Conservation (phyloP, 2,797 vertebrate genomes). For the Emydoidea blandingii region DNA sequence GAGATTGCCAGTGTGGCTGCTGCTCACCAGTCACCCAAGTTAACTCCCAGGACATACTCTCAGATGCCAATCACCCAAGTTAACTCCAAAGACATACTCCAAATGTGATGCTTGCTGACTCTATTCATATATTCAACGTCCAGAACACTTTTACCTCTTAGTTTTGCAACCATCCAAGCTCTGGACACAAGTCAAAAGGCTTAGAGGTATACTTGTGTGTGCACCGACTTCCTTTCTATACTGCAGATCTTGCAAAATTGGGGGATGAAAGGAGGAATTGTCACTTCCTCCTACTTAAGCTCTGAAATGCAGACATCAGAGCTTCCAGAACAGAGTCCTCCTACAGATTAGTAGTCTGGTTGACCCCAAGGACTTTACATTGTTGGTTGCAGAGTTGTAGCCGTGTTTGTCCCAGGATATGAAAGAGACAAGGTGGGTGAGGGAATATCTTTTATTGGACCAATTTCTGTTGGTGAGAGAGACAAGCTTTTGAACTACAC, state of each 20-base stretch:
- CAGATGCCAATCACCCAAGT: too few relatives aligned
- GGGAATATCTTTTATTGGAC: not conserved
- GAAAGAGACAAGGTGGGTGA: not conserved
- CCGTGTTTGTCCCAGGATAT: not conserved
- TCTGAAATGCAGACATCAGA: not conserved
- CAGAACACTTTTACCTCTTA: not conserved
- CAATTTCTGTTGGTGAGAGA: not conserved
- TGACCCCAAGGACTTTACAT: not conserved
- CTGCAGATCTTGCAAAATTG: not conserved
- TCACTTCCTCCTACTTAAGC: not conserved
- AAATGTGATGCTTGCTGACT: not conserved
- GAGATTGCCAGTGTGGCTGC: too few relatives aligned
- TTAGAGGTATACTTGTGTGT: not conserved
- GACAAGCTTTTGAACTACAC: not conserved
- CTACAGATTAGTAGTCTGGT: not conserved
- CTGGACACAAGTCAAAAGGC: not conserved
- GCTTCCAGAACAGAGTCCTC: not conserved
- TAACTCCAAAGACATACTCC: not conserved
- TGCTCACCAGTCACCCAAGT: too few relatives aligned
- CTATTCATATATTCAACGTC: not conserved
- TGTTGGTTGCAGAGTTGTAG: not conserved
- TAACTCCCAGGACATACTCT: too few relatives aligned
- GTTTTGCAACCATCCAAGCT: not conserved
- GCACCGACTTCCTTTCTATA: not conserved
- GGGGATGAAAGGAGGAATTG: not conserved